A percentile compares a stretch with the other conserved stretches of the same genome.
Evolutionary conservation across 1,140 invertebrate species (phyloP).

Genomic region (Lordiphosa stackelbergi): DNA sequence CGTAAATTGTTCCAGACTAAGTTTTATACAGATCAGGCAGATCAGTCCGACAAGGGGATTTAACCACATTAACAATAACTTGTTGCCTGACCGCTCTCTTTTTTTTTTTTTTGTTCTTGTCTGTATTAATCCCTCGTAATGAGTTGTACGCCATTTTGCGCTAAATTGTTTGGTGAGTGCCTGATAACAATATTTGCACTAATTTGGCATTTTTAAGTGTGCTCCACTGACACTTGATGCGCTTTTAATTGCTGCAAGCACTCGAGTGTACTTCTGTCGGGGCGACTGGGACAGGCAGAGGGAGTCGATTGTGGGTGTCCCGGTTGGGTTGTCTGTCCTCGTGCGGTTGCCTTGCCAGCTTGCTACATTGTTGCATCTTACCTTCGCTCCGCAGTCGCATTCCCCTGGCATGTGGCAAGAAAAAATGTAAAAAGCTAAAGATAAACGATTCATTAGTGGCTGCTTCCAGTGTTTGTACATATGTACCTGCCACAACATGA

Average conservation of each 20-base stretch:
- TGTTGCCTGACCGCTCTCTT: conserved; percentile 13
- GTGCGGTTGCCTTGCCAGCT: conserved; percentile 59
- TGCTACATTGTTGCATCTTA: conserved; percentile 51
- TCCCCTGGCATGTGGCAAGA: conserved; percentile 59
- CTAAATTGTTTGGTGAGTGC: conserved; percentile 77
- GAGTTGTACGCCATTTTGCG: conserved; percentile 77
- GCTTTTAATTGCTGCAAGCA: conserved; percentile 76
- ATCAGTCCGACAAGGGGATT: no score
- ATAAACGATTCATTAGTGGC: conserved; percentile 74
- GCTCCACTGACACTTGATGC: conserved; percentile 77
- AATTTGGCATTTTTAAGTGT: conserved; percentile 77
- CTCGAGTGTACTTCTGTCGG: conserved; percentile 60
- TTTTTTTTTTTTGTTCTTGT: conserved; percentile 10
- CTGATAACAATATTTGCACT: conserved; percentile 77
- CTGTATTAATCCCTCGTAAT: conserved; percentile 72
- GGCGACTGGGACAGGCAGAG: conserved; percentile 12
- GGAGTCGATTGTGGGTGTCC: conserved; percentile 10
- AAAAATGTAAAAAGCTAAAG: conserved; percentile 47
- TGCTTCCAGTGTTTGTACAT: conserved; percentile 9
- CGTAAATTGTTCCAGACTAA: no score
- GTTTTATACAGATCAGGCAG: no score
- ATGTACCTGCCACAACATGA: conserved; percentile 10
- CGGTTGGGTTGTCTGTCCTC: conserved; percentile 34
- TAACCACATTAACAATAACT: neutral
- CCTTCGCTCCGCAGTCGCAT: conserved; percentile 9